Evolutionary conservation across 2,888 invertebrate species (phyloP), one percentile per base, ranked within the genome.

Genomic region (Nipponacmea schrenckii): DNA sequence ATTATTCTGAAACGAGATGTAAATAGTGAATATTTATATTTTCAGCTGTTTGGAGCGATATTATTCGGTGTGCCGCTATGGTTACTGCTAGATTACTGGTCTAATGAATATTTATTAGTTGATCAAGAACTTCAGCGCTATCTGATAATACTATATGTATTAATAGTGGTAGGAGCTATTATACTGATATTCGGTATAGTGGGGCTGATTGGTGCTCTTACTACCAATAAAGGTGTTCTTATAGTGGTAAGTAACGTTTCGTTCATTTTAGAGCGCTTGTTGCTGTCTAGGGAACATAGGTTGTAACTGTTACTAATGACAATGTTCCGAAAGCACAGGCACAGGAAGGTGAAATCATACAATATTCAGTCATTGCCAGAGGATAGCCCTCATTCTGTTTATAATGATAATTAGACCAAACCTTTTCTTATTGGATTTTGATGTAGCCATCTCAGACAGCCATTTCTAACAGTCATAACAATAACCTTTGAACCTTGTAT

Each of bases 61-160:
- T 79, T 84, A 17, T 78, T 84, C 72, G 84, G 83, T 4, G 78
- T 84, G 64, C 78, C 83, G n/a, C 77, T 85, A 26, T 84, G 84
- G 81, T 73, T 85, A 15, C 77, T 84, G 17, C 74, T 84, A 44
- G 85, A 85, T 71, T 83, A 80, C 73, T 85, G 82, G 81, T 78
- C 82, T 17, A 84, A 81, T 65, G 80, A 84, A 72, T 84, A 82
- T 74, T 76, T 84, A 44, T 74, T 74, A 48, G 78, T 82, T n/a
- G 78, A 81, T 62, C 73, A 74, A 4, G 79, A 79, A 26, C 78
- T 84, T 5, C 73, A 80, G n/a, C 74, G 79, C 39, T 84, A 83
- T 67, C 75, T 81, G 12, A 78, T 82, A 39, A 77, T 79, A 2
- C 79, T 83, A 27, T 84, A 85, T 72, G 78, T 85, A 64, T 77